A percentile compares a stretch with the other conserved stretches of the same genome.
Evolutionary conservation across 1,140 invertebrate genomes (phyloP).

Genomic region (Dinothrombium tinctorium): DNA sequence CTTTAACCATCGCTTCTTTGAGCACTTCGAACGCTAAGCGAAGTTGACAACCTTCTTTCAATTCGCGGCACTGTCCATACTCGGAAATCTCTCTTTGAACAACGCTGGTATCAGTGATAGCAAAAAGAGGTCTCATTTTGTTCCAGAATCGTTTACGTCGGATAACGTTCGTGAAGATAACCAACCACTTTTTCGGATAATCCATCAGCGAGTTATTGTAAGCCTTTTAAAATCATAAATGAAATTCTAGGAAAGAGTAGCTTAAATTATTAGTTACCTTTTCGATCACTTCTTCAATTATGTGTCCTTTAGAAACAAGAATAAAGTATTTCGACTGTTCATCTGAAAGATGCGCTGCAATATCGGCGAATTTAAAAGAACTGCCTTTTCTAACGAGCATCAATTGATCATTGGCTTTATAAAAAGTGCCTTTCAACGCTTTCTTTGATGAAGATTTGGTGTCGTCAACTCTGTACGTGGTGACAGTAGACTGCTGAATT

Average conservation of each 20-base stretch:
- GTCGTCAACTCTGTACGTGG: no score
- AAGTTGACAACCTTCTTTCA: conserved; percentile 8
- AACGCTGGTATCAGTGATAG: background rate
- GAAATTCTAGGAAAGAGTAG: no score
- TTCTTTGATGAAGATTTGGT: no score
- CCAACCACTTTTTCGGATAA: conserved; percentile 1
- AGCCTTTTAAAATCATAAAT: conserved; percentile 1
- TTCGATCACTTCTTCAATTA: no score
- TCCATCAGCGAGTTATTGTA: background rate
- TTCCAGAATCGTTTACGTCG: background rate
- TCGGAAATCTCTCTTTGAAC: background rate
- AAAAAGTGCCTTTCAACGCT: no score
- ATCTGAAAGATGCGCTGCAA: no score
- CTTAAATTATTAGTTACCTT: no score
- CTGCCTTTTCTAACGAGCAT: no score
- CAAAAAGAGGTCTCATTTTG: background rate
- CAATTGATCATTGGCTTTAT: no score
- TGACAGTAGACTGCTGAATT: background rate
- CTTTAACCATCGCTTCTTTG: background rate
- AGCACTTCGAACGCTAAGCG: conserved; percentile 3
- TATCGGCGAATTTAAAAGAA: no score
- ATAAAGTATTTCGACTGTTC: no score
- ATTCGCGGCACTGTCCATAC: conserved; percentile 2
- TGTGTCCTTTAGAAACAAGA: no score
- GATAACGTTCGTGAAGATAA: conserved; percentile 1